Conservation (phyloP, 2,797 vertebrate species). For the Falco concolor region DNA sequence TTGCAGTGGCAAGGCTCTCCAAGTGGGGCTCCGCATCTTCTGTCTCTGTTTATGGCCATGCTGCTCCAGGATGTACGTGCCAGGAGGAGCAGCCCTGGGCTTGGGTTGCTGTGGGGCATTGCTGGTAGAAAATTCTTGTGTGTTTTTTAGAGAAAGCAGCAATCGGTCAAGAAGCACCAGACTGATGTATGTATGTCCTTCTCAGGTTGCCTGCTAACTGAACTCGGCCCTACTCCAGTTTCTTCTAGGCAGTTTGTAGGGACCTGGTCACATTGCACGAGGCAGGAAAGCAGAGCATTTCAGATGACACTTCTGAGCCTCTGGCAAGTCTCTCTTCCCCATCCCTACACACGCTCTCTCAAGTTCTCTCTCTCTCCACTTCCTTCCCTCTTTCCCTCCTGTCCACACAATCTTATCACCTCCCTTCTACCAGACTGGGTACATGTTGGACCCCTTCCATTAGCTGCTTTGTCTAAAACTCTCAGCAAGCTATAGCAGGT, state of each 20-base stretch:
- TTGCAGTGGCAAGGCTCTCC: neutral
- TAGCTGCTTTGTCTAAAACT: neutral
- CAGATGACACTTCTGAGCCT: neutral
- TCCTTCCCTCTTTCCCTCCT: neutral
- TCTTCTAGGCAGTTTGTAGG: neutral
- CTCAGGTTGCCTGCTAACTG: neutral
- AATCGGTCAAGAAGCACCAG: neutral
- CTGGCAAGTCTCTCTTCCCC: neutral
- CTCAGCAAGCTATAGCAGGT: neutral
- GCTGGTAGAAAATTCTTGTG: neutral
- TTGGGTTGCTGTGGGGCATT: rapidly evolving
- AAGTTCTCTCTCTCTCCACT: neutral
- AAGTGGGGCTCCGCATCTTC: neutral
- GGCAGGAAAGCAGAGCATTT: neutral
- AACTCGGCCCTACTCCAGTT: neutral
- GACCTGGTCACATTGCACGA: rapidly evolving
- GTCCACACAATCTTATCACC: neutral
- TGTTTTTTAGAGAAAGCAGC: neutral
- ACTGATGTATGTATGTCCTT: neutral
- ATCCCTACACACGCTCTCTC: neutral
- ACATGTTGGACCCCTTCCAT: neutral
- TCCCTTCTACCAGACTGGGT: neutral
- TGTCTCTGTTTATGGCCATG: neutral
- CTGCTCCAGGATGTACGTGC: neutral
- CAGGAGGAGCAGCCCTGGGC: neutral